Conservation (phyloP, 2,797 vertebrate species). For the Gambelia wislizenii region DNA sequence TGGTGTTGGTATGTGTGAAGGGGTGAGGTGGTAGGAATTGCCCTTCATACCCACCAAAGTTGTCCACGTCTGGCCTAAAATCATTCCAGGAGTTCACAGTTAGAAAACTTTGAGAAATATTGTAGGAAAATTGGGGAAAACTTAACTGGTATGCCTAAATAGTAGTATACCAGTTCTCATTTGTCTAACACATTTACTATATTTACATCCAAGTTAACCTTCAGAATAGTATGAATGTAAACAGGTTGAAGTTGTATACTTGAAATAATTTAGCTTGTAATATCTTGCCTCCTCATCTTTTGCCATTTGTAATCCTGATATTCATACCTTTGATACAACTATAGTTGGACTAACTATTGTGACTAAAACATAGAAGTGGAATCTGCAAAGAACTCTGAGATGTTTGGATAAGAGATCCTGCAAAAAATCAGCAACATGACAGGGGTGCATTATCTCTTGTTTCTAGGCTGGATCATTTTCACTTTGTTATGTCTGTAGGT, state of each 20-base stretch:
- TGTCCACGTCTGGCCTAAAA: neutral
- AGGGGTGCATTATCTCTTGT: neutral
- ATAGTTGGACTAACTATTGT: neutral
- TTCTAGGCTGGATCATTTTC: conserved; percentile 41
- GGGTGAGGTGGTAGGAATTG: no score
- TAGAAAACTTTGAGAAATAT: neutral
- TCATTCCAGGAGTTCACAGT: neutral
- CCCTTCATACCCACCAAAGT: neutral
- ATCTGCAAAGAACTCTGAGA: neutral
- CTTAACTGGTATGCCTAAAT: neutral
- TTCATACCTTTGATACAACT: rapidly evolving
- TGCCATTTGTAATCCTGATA: conserved; percentile 2
- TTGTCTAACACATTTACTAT: neutral
- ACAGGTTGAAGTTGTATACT: conserved; percentile 24
- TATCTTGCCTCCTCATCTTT: neutral
- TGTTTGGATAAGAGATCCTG: conserved; percentile 11
- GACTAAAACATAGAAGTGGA: neutral
- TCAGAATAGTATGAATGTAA: neutral
- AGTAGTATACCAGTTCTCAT: neutral
- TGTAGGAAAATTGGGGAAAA: neutral
- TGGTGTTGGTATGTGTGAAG: neutral
- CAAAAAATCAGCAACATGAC: neutral
- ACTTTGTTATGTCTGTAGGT: conserved; percentile 37
- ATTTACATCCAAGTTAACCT: neutral
- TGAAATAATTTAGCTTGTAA: conserved; percentile 35